A percentile compares a stretch with the other conserved stretches of the same genome.
Conservation (phyloP, 2,797 vertebrate species). For the Decapterus maruadsi region DNA sequence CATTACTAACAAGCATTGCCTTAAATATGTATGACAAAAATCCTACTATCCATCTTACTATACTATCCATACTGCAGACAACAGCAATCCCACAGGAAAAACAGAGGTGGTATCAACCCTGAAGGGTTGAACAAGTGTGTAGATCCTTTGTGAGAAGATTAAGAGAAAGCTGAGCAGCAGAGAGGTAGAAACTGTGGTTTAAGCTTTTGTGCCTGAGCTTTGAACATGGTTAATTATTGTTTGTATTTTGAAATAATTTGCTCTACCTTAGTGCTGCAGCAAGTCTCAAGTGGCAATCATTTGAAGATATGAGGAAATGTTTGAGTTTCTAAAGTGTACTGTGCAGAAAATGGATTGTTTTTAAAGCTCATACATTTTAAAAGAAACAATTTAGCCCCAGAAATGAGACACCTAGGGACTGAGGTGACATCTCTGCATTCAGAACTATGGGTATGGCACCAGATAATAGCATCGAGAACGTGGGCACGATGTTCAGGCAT, state of each 20-base stretch:
- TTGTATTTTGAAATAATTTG: slow-evolving; percentile 17
- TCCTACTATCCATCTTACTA: no score
- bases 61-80: slow-evolving; percentile 28
- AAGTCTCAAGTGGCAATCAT: slow-evolving; percentile 28
- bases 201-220: slow-evolving; percentile 13
- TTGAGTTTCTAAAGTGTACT: slow-evolving; percentile 1
- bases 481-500: no score
- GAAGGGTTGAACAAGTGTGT: not conserved
- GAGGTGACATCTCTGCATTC: no score
- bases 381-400: not conserved
- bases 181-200: slow-evolving; percentile 2
- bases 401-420: not conserved
- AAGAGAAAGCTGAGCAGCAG: not conserved
- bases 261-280: not conserved
- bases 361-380: not conserved
- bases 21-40: slow-evolving; percentile 36
- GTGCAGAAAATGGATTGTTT: not conserved
- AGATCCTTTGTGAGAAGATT: slow-evolving; percentile 16
- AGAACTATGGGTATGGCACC: no score
- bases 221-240: slow-evolving; percentile 16
- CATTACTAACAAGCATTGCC: not conserved
- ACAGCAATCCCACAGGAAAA: slow-evolving; percentile 1
- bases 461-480: not conserved
- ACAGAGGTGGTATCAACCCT: not conserved
- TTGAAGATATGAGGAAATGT: slow-evolving; percentile 19